Evolutionary conservation across 2,888 invertebrate genomes (phyloP).

Genomic region (Heliconius charithonia): DNA sequence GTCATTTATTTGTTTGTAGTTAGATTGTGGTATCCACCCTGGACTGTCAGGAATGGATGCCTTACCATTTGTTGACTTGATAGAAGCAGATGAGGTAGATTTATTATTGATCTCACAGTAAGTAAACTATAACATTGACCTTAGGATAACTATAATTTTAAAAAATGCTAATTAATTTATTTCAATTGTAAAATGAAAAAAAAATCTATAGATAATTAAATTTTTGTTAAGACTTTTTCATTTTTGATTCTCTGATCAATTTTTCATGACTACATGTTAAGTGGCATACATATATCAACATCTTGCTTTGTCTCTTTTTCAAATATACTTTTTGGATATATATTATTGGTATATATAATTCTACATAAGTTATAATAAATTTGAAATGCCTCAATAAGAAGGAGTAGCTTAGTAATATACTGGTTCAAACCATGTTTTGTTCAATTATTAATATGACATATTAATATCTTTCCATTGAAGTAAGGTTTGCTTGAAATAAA

Average conservation of each 20-base stretch:
- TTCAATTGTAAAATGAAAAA: no score
- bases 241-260: no score
- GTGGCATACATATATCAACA: no score
- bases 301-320: no score
- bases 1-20: conserved; percentile 68
- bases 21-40: conserved; percentile 99
- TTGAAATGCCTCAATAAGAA: neutral
- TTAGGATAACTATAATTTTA: no score
- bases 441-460: neutral
- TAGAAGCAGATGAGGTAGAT: conserved; percentile 99
- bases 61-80: conserved; percentile 97
- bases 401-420: neutral
- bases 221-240: no score
- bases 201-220: no score
- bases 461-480: no score
- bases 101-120: conserved; percentile 97
- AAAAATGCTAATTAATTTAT: neutral
- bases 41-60: conserved; percentile 99
- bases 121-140: conserved; percentile 59
- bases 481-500: no score
- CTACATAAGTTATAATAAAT: neutral
- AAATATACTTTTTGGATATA: no score
- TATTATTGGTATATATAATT: no score
- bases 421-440: neutral
- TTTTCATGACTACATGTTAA: no score